Evolutionary conservation across 2,888 invertebrate species (phyloP).

Genomic region (Hypercompe scribonia): DNA sequence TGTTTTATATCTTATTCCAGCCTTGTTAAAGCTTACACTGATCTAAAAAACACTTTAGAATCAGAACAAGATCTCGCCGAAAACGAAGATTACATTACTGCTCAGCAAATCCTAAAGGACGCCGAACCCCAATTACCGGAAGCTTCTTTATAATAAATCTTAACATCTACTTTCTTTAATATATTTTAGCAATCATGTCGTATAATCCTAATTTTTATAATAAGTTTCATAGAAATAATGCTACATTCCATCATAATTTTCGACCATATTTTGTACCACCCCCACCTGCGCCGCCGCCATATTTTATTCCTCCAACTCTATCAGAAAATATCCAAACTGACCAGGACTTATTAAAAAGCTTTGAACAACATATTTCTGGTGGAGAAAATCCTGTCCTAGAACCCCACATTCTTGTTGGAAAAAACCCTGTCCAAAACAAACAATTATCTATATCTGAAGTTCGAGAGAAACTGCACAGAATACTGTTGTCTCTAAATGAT

Average conservation of each 20-base stretch:
- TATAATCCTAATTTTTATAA: slow-evolving; percentile 73
- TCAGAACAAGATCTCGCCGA: slow-evolving; percentile 93
- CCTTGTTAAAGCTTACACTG: slow-evolving; percentile 90
- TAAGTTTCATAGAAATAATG: slow-evolving; percentile 65
- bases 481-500: slow-evolving; percentile 58
- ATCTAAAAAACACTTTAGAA: slow-evolving; percentile 90
- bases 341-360: slow-evolving; percentile 64
- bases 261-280: slow-evolving; percentile 53
- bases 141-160: slow-evolving; percentile 59
- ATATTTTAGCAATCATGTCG: slow-evolving; percentile 77
- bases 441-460: slow-evolving; percentile 59
- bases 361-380: slow-evolving; percentile 52
- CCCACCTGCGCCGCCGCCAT: slow-evolving; percentile 58
- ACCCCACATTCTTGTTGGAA: slow-evolving; percentile 25
- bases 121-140: slow-evolving; percentile 87
- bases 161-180: slow-evolving; percentile 57
- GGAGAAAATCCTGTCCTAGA: slow-evolving; percentile 41
- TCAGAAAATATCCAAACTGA: slow-evolving; percentile 47
- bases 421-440: slow-evolving; percentile 27
- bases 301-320: slow-evolving; percentile 34
- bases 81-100: slow-evolving; percentile 89
- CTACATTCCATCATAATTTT: slow-evolving; percentile 74
- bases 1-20: slow-evolving; percentile 66
- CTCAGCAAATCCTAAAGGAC: slow-evolving; percentile 89
- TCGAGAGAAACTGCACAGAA: slow-evolving; percentile 55